These are phyloP conservation scores for Choreutis nemorana DNA, from an alignment of 2,888 invertebrate genomes.

Conservation along the genomic window DNA sequence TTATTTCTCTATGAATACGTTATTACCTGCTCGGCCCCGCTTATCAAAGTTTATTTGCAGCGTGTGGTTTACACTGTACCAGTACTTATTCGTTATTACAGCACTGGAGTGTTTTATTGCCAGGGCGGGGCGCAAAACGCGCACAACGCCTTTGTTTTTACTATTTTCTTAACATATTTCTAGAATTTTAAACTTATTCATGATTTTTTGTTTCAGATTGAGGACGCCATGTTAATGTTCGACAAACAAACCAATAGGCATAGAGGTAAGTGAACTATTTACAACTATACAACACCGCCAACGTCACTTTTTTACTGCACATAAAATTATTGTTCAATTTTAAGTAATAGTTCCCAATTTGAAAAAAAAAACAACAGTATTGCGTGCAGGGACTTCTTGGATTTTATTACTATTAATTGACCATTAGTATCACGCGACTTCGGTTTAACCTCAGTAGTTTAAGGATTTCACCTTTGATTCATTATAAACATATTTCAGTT, in stretches of 20 bases:
- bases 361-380: slow-evolving; percentile 13
- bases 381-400: slow-evolving; percentile 17
- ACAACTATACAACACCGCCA: too few species aligned
- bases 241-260: slow-evolving; percentile 99
- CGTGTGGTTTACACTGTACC: slow-evolving; percentile 65
- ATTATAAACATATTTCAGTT: too few species aligned
- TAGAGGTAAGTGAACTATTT: slow-evolving; percentile 94
- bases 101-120: slow-evolving; percentile 64
- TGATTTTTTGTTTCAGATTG: slow-evolving; percentile 84
- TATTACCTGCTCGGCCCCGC: slow-evolving; percentile 66
- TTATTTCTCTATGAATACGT: slow-evolving; percentile 68
- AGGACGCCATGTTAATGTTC: slow-evolving; percentile 99
- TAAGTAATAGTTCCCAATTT: too few species aligned
- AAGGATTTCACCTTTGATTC: too few species aligned
- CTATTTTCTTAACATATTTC: slow-evolving; percentile 39
- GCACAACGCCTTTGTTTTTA: slow-evolving; percentile 54
- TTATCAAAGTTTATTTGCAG: slow-evolving; percentile 68
- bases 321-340: too few species aligned
- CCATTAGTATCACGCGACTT: slow-evolving; percentile 17
- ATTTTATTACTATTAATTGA: slow-evolving; percentile 17
- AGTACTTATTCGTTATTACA: slow-evolving; percentile 67
- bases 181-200: slow-evolving; percentile 43
- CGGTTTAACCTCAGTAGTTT: too few species aligned
- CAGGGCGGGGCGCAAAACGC: slow-evolving; percentile 56
- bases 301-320: too few species aligned